Evolutionary conservation across 2,888 invertebrate genomes (phyloP).

Genomic region (Toxonevra muliebris): DNA sequence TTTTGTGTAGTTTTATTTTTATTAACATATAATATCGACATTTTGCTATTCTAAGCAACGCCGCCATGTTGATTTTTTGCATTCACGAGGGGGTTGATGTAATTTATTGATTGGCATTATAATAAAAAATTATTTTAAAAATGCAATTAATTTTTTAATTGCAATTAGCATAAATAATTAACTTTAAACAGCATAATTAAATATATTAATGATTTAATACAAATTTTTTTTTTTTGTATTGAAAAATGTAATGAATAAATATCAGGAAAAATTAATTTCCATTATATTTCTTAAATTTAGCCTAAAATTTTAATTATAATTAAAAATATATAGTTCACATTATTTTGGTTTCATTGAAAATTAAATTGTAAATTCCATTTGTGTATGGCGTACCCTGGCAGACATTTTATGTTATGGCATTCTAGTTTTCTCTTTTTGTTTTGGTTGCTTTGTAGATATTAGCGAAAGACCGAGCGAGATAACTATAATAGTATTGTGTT

Average conservation of each 20-base stretch:
- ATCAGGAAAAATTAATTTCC: neutral
- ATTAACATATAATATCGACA: no score
- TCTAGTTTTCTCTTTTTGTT: neutral
- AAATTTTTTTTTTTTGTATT: neutral
- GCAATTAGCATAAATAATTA: neutral
- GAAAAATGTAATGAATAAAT: neutral
- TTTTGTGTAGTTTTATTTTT: neutral
- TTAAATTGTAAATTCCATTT: neutral
- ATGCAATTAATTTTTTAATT: neutral
- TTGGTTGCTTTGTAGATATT: neutral
- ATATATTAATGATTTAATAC: neutral
- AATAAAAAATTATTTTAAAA: neutral
- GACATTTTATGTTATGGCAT: constrained; percentile 3
- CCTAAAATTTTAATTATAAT: no score
- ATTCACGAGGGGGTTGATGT: constrained; percentile 6
- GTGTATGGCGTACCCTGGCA: neutral
- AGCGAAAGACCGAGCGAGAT: neutral
- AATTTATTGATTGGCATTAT: constrained; percentile 17
- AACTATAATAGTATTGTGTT: neutral
- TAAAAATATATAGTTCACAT: no score
- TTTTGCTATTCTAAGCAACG: neutral
- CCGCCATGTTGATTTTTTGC: constrained; percentile 25
- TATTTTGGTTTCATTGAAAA: neutral
- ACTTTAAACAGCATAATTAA: neutral
- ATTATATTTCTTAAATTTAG: neutral